Base-by-base conservation (phyloP, 2,888 invertebrate genomes). In the Deilephila elpenor region DNA sequence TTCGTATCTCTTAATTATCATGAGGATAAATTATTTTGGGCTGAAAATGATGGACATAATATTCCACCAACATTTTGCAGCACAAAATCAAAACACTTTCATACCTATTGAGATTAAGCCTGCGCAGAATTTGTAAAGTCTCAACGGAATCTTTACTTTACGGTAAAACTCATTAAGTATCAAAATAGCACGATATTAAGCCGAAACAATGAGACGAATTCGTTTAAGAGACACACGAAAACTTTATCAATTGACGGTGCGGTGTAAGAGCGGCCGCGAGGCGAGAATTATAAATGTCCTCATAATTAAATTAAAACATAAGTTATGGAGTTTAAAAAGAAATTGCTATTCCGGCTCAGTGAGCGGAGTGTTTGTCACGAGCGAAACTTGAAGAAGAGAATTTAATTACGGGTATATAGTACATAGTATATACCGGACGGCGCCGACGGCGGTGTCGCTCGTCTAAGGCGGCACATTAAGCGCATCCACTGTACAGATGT, bases 241-340 rank as follows among this genome's bases (percentile, higher is more conserved):
- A 93, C 89, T 93, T 93, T 88, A 78, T 85, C 90, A 92, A 92
- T 93, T 93, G 89, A 85, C 84, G 86, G 85, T 85, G 76, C 75
- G 80, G 80, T 81, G 77, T 73, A 81, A 85, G 84, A 51, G 51
- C 67, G 67, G 88, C 83, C 80, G 79, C 72, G 82, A 79, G 84
- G 88, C 84, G 85, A 86, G 88, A 90, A 90, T 92, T 90, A 91
- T 91, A 91, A 91, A 86, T 87, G 85, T 86, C 82, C 78, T 81
- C 86, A 87, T 91, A 91, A 92, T 93, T 91, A 90, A 92, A 92
- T 92, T 92, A 88, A 91, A 91, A 91, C 88, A 86, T 88, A 90
- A 92, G 89, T 91, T 91, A 89, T 85, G 87, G 84, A 91, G 88
- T 91, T 91, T 85, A 87, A 89, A 89, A 93, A 91, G 90, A 89